phyloP scores from a whole-genome alignment of 2,888 invertebrate genomes.

The Tachina fera region DNA sequence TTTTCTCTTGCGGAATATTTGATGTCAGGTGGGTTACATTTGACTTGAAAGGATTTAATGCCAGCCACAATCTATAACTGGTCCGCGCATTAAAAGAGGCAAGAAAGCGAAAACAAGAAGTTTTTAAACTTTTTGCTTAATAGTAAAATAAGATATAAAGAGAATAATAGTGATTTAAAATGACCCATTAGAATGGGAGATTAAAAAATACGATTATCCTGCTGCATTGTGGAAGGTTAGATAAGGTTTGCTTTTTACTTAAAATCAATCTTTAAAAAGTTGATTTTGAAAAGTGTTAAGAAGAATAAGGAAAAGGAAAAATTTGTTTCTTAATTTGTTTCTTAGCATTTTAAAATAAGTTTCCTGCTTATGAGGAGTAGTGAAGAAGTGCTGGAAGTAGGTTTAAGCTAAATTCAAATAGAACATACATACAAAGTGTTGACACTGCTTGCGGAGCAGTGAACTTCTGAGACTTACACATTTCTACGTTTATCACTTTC shows the following conservation, averaged over 20 bases:
- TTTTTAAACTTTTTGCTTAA: conserved; percentile 2
- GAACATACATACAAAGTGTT: no score
- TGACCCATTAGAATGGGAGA: not conserved
- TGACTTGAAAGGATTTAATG: conserved; percentile 73
- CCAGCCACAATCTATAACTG: conserved; percentile 47
- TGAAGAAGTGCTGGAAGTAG: no score
- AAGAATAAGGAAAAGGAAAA: no score
- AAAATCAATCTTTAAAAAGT: not conserved
- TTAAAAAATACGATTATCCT: not conserved
- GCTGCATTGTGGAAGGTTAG: not conserved
- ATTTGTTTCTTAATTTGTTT: no score
- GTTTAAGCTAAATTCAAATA: no score
- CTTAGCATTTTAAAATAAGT: no score
- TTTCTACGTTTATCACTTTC: no score
- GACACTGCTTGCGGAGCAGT: no score
- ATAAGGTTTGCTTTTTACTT: not conserved
- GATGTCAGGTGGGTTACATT: conserved; percentile 71
- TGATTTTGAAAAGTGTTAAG: no score
- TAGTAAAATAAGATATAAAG: not conserved
- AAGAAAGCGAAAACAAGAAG: not conserved
- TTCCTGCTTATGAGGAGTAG: no score
- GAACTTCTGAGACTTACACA: no score
- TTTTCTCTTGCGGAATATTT: conserved; percentile 70
- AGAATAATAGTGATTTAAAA: conserved; percentile 1
- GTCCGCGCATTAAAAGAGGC: not conserved